A percentile compares a stretch with the other conserved stretches of the same genome.
These are phyloP conservation scores for Phoronis australis DNA, from an alignment of 2,888 invertebrate species.

Conservation along the genomic window DNA sequence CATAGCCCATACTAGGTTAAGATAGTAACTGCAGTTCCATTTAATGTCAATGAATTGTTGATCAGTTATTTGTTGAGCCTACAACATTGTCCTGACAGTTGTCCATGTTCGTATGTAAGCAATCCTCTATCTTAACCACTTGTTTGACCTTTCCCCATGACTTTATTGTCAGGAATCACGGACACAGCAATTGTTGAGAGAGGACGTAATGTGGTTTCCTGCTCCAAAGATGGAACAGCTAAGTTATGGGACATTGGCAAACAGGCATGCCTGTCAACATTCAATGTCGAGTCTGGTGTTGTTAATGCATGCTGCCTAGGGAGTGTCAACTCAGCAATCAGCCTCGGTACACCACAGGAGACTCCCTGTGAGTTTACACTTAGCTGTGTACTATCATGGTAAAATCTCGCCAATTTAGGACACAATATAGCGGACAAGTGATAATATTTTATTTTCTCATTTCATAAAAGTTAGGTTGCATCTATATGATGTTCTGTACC, in stretches of 20 bases:
- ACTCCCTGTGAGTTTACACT: constrained; percentile 35
- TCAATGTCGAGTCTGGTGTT: constrained; percentile 56
- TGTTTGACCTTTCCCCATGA: no score
- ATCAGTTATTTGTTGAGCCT: no score
- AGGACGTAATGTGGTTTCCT: constrained; percentile 67
- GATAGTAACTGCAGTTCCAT: no score
- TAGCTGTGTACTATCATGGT: no score
- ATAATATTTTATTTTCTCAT: no score
- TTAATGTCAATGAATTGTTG: no score
- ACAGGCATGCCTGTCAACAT: constrained; percentile 58
- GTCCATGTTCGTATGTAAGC: no score
- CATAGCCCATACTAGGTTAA: no score
- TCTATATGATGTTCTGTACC: not conserved
- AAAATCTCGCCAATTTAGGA: no score
- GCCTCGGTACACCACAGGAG: constrained; percentile 35
- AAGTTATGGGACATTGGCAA: constrained; percentile 68
- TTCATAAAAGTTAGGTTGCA: not conserved
- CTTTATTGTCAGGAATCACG: constrained; percentile 55
- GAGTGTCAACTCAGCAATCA: constrained; percentile 44
- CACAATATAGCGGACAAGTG: no score
- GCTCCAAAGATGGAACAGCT: constrained; percentile 67
- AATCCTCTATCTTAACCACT: no score
- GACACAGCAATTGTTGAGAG: constrained; percentile 64
- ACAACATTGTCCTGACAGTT: no score
- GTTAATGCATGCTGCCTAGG: constrained; percentile 61